Base-by-base conservation (phyloP, 2,888 invertebrate genomes). In the Petrolisthes cinctipes region DNA sequence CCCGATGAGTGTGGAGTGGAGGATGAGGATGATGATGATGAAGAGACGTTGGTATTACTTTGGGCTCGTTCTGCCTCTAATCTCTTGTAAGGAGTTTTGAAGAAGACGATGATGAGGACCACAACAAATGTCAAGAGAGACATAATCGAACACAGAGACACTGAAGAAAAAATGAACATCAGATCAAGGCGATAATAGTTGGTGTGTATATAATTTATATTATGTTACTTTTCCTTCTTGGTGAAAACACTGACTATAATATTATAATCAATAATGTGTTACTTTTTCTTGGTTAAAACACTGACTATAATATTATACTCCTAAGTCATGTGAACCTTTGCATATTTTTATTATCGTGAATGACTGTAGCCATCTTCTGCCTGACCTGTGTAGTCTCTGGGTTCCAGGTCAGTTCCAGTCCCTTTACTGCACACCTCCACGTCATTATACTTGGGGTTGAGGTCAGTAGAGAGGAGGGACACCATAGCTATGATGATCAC, bases 41-140 rank as follows among this genome's bases (percentile, higher is more conserved):
- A 37, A 37, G 82, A 86, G 68, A 73, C 14, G 76, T 54, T 79
- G 7, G 20, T 54, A 53, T 54, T 57, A 54, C 9, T 75, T 61
- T 79, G 37, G 5, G 61, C 73, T 9, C 68, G 61, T 11, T 90
- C 89, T 14, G 89, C 90, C 17, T 86, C 89, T 53, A 85, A 85
- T 66, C 90, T 89, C 83, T 90, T 90, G 83, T 90, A 90, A 3
- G 82, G 79, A n/a, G 89, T 85, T 17, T 89, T 66, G 57, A 89
- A 82, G 85, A 90, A 90, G 71, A 86, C 11, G 82, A 90, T 87
- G 37, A 86, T 73, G 23, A 89, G 17, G 66, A 66, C 51, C 53
- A 89, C 86, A 51, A 83, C 53, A 17, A 83, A 20, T 2, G 85
- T 51, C 81, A 89, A 75, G 9, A 86, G 66, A 5, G 71, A 20